Base-by-base conservation (phyloP, 2,797 vertebrate species). In the Masticophis lateralis region DNA sequence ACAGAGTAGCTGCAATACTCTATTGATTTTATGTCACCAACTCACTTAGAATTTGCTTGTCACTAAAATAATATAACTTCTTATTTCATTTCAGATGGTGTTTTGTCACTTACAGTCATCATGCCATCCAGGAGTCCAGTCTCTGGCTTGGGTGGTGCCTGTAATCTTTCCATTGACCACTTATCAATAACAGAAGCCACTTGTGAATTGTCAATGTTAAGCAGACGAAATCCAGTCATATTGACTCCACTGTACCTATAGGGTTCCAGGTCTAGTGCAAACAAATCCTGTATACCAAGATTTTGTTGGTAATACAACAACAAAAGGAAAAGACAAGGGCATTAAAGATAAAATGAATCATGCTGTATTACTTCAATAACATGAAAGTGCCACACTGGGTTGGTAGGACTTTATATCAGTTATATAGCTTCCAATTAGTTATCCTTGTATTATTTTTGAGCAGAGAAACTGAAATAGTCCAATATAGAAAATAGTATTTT, bases 201-300 rank as follows among this genome's bases (percentile, higher is more conserved):
- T 0, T 98, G 98, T 0, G 98, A 98, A 94, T 97, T 98, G 93
- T 99, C 99, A 0, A 98, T 97, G 94, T 99, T 99, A 51, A 99
- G 98, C 91, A 99, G 98, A n/a, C 99, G 98, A 94, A 99, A 99
- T 0, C 99, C 99, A 0, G 99, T 99, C 99, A 99, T 99, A 95
- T 99, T 99, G 91, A 99, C 99, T 5, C 99, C 99, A 0, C 99
- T 99, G 98, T 99, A 99, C 95, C 99, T 98, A 93, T 99, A 99
- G 11, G 99, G 98, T 96, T 99, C 99, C 97, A 99, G 98, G 95
- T 99, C 99, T 91, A 99, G 97, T 0, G 99, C 98, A 92, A 99
- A 99, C 92, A 99, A 97, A 97, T 99, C 99, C 99, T 99, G 95
- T 1, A 57, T 93, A 60, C 5, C 90, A 93, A 91, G 56, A 43